Evolutionary conservation across 2,888 invertebrate genomes (phyloP), one percentile per base, ranked within the genome.

Genomic region (Lasioglossum calceatum): DNA sequence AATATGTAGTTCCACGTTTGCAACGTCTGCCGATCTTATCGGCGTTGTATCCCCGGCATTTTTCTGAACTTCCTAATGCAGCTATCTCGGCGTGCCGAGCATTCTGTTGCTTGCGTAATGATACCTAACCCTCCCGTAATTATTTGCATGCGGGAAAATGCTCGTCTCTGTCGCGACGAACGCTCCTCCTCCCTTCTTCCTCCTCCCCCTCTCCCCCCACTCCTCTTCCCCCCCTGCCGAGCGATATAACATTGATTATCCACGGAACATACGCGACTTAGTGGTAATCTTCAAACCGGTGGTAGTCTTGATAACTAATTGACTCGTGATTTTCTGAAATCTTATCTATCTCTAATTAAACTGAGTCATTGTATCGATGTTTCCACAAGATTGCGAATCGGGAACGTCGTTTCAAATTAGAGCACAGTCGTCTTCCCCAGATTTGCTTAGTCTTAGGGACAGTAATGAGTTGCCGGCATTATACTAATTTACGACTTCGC

Each of bases 261-360:
- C 72, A 10, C 2, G 50, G 23, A 23, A n/a, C 39, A 14, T 42
- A 4, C 12, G 71, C 42, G n/a, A 36, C 10, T 67, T 36, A 39
- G 32, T 10, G 27, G 70, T 70, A 27, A 73, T 76, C 67, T 32
- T 23, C 36, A 74, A 70, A 32, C n/a, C 23, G 5, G 42, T 32
- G 64, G 54, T 77, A 73, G 44, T 19, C n/a, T 1, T 12, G 72
- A 64, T 64, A 73, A 47, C n/a, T 84, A 81, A 84, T 84, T 81
- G 64, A 84, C 61, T 81, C 64, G 72, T 73, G 32, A 19, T 71
- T 27, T 42, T 39, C 50, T 27, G n/a, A 77, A 64, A 39, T 50
- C 64, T 67, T 61, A 8, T 73, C 47, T 44, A 16, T 39, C 36
- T 23, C 61, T 81, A 84, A 84, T 81, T 81, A 77, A 81, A 81